Evolutionary conservation across 2,797 vertebrate species (phyloP).

Genomic region (Poliocrania exsul): DNA sequence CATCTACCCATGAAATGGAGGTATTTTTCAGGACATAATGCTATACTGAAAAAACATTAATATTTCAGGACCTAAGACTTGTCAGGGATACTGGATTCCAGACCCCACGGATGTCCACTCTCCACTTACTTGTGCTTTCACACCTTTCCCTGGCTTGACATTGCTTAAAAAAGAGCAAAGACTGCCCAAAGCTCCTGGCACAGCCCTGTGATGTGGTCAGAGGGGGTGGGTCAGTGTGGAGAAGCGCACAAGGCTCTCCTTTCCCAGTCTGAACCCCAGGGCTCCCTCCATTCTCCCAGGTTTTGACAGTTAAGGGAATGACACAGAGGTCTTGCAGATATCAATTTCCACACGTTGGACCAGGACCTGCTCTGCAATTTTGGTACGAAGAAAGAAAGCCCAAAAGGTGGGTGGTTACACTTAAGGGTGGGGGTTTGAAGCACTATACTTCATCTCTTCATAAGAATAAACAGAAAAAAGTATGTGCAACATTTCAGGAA

Average conservation of each 20-base stretch:
- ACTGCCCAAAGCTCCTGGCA: not conserved
- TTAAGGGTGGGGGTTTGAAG: not conserved
- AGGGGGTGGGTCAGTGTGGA: not conserved
- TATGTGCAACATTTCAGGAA: not conserved
- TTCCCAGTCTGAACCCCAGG: not conserved
- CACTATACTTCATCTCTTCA: not conserved
- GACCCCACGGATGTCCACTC: not conserved
- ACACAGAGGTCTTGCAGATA: slow-evolving; percentile 21
- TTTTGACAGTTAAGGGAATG: not conserved
- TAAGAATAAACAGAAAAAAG: not conserved
- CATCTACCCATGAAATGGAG: not conserved
- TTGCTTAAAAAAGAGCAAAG: not conserved
- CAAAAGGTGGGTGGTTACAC: not conserved
- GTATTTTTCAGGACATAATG: not conserved
- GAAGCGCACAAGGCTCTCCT: not conserved
- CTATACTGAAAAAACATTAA: not conserved
- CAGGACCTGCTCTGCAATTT: not conserved
- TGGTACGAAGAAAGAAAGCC: not conserved
- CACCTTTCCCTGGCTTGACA: not conserved
- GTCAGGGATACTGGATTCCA: not conserved
- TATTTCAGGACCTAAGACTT: not conserved
- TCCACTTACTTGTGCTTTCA: not conserved
- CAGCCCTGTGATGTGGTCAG: not conserved
- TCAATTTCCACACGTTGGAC: not conserved
- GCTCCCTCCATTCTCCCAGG: not conserved